These are phyloP conservation scores for Megalopta genalis DNA, from an alignment of 1,140 invertebrate genomes.

Conservation along the genomic window DNA sequence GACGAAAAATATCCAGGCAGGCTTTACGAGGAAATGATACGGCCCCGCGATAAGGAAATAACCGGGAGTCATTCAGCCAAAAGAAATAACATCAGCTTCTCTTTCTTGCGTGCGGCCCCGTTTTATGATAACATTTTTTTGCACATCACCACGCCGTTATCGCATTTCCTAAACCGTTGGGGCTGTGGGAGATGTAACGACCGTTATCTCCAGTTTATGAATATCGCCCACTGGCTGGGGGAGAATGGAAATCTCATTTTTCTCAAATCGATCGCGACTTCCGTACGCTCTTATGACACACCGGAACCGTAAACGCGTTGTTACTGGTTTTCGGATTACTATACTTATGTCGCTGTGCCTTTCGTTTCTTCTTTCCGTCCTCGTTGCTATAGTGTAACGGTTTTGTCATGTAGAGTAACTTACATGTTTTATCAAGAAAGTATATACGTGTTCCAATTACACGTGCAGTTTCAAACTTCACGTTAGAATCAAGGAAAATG, in stretches of 20 bases:
- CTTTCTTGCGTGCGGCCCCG: constrained; percentile 10
- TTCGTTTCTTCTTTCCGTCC: not conserved
- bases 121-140: constrained; percentile 28
- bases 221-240: constrained; percentile 23
- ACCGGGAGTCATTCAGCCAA: constrained; percentile 33
- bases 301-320: constrained; percentile 14
- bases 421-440: too few species aligned
- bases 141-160: constrained; percentile 38
- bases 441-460: too few species aligned
- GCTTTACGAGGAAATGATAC: constrained; percentile 14
- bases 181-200: not conserved
- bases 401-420: too few species aligned
- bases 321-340: not conserved
- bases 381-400: not conserved
- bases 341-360: too few species aligned
- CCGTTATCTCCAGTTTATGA: constrained; percentile 44
- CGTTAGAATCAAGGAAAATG: too few species aligned
- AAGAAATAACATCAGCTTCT: constrained; percentile 42
- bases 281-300: constrained; percentile 10
- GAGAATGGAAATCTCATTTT: constrained; percentile 38
- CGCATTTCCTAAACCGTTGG: constrained; percentile 32
- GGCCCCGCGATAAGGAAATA: constrained; percentile 38
- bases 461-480: too few species aligned
- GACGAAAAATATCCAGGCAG: constrained; percentile 28
- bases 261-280: constrained; percentile 38